Base-by-base conservation (phyloP, 2,797 vertebrate species). In the Hyperoplus lanceolatus region DNA sequence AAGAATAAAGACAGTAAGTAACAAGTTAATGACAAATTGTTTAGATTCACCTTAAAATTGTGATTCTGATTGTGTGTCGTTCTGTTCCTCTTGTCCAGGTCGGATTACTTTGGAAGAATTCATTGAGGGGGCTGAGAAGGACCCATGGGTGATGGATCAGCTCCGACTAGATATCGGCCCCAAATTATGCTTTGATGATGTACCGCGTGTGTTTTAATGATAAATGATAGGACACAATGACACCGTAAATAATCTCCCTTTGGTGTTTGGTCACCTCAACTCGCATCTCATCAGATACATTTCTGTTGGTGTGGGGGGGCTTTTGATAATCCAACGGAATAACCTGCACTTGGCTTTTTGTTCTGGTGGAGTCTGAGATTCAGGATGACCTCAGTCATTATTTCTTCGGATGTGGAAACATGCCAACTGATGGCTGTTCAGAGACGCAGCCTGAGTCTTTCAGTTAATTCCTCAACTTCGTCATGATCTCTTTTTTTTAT, bases 141-240 rank as follows among this genome's bases (percentile, higher is more conserved):
- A 95, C 83, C 83, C 82, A 0, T 95, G 94, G 94, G 76, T 96
- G 46, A 76, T 94, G 89, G 92, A 94, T 3, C 95, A 95, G 81
- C 91, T 96, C 55, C 83, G 88, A 13, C 79, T 96, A 64, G 93
- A 95, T 77, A 73, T 95, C 2, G 72, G 75, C 1, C 90, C 92
- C 4, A 80, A 67, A 8, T 0, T 12, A 29, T 86, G 79, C 89
- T 2, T 3, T 59, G 1, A 7, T 36, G 0, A 6, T 36, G 41
- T 16, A 6, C 10, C 10, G 42, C 16, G 5, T n/a, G 9, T 49
- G 38, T n/a, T 39, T 39, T 16, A 6, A 49, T 45, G 14, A 38
- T 41, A 0, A 12, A 46, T 8, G 39, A 55, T 4, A 39, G 64
- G 12, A 77, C 46, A 39, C 43, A 1, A 1, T 45, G 67, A 6